A percentile compares a stretch with the other conserved stretches of the same genome.
Evolutionary conservation across 2,888 invertebrate genomes (phyloP).

Genomic region (Idaea biselata): DNA sequence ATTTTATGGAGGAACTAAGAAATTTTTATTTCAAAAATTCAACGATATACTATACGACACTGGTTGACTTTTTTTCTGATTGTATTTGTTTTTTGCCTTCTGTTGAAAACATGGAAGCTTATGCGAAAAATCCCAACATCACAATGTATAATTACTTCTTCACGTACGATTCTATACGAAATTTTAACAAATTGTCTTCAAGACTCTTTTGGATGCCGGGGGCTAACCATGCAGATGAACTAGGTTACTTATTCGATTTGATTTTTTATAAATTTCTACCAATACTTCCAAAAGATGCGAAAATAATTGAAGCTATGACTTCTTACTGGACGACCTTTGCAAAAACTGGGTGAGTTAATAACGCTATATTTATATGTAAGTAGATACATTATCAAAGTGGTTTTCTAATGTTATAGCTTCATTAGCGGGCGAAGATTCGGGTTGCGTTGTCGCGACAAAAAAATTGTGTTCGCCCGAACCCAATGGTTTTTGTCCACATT

Average conservation of each 20-base stretch:
- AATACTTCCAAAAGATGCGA: slow-evolving; percentile 22
- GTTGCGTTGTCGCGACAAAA: too few species aligned
- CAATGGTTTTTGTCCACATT: too few species aligned
- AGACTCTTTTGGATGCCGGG: slow-evolving; percentile 27
- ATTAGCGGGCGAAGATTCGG: too few species aligned
- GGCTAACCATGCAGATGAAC: slow-evolving; percentile 39
- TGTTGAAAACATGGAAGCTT: slow-evolving; percentile 23
- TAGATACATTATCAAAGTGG: not conserved
- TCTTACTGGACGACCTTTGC: slow-evolving; percentile 42
- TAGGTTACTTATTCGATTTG: slow-evolving; percentile 38
- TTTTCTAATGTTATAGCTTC: too few species aligned
- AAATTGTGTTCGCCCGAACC: too few species aligned
- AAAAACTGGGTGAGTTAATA: slow-evolving; percentile 37
- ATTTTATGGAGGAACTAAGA: slow-evolving; percentile 28
- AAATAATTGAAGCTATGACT: slow-evolving; percentile 32
- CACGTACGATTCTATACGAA: slow-evolving; percentile 38
- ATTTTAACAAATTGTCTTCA: slow-evolving; percentile 34
- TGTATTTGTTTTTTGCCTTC: slow-evolving; percentile 32
- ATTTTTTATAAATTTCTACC: slow-evolving; percentile 19
- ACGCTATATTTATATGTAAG: not conserved
- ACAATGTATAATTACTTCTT: slow-evolving; percentile 43
- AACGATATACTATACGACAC: slow-evolving; percentile 18
- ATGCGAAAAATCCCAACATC: slow-evolving; percentile 22
- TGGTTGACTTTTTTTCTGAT: slow-evolving; percentile 45
- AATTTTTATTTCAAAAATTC: slow-evolving; percentile 37